A percentile compares a stretch with the other conserved stretches of the same genome.
phyloP scores from a whole-genome alignment of 2,113 vertebrate genomes.

The Athene cunicularia region DNA sequence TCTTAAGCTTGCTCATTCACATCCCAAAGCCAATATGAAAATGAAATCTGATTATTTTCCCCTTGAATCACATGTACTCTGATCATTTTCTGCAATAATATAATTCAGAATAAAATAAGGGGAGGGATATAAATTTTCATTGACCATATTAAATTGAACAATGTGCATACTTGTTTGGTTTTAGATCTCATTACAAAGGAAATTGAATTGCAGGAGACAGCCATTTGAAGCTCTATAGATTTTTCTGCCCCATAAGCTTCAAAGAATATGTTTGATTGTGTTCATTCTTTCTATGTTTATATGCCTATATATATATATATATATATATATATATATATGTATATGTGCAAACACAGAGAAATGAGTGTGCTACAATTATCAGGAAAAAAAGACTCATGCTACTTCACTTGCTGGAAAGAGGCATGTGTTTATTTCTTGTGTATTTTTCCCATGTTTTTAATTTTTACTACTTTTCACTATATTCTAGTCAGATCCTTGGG shows the following conservation, averaged over 20 bases:
- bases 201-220: background rate
- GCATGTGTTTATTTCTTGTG: background rate
- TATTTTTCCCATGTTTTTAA: background rate
- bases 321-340: background rate
- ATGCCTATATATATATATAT: background rate
- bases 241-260: background rate
- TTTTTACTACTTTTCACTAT: background rate
- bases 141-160: background rate
- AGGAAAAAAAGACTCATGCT: background rate
- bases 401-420: background rate
- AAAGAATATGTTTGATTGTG: background rate
- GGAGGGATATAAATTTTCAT: background rate
- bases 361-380: background rate
- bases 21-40: background rate
- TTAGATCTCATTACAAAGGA: slow-evolving; percentile 33
- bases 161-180: background rate
- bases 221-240: background rate
- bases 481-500: background rate
- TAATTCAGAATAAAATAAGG: slow-evolving; percentile 12
- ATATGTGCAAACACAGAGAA: background rate
- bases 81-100: slow-evolving; percentile 5
- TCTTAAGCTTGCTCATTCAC: background rate
- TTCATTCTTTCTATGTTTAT: background rate
- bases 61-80: background rate
- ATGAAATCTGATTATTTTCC: background rate